Evolutionary conservation across 2,113 vertebrate species (phyloP).

Genomic region (Cettia cetti): DNA sequence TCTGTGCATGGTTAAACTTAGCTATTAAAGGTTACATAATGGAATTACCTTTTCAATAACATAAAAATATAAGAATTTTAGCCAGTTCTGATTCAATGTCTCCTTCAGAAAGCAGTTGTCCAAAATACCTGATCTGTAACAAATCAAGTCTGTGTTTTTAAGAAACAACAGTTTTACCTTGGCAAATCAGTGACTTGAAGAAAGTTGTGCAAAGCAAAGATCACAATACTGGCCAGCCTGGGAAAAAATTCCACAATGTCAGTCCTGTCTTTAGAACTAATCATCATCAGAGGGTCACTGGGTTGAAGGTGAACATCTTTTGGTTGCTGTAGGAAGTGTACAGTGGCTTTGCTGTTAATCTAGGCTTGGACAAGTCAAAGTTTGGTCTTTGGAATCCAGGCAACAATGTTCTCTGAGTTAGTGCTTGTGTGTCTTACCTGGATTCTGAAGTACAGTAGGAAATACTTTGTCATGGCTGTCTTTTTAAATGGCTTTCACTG

Average conservation of each 20-base stretch:
- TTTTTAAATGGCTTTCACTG: neutral
- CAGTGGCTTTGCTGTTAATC: neutral
- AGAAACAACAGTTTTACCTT: neutral
- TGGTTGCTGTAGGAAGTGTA: neutral
- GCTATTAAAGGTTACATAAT: neutral
- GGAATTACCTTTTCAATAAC: slow-evolving; percentile 22
- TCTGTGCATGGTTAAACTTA: slow-evolving; percentile 28
- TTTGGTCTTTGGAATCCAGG: neutral
- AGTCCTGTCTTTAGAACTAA: neutral
- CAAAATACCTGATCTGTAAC: neutral
- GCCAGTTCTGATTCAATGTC: neutral
- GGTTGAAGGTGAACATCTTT: neutral
- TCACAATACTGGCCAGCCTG: neutral
- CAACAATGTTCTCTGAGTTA: neutral
- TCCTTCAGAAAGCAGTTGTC: neutral
- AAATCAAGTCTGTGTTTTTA: neutral
- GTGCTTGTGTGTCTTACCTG: neutral
- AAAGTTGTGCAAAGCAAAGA: neutral
- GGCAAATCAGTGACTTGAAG: neutral
- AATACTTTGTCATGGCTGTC: neutral
- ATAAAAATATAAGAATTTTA: neutral
- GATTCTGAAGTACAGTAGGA: neutral
- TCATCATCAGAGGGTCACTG: neutral
- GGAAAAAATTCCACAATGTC: neutral
- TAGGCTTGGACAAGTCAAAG: neutral